Percentiles rank a stretch among this genome's conserved stretches.
Evolutionary conservation across 2,797 vertebrate genomes (phyloP).

Genomic region (Bufotes viridis): DNA sequence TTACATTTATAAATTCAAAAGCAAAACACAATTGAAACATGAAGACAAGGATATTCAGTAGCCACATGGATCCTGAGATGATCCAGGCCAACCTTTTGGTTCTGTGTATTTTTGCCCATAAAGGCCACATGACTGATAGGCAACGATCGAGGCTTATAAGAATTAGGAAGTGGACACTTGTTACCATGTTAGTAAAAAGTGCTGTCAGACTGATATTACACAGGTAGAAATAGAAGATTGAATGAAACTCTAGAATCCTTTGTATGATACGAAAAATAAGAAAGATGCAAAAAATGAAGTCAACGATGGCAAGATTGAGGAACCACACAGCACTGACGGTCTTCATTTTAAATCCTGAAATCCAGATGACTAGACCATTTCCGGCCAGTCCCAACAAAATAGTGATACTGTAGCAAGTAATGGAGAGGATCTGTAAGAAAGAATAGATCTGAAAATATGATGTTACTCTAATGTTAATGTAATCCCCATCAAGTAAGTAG

Average conservation of each 20-base stretch:
- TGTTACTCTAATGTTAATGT: not conserved
- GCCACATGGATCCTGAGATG: constrained; percentile 54
- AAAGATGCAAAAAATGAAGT: constrained; percentile 9
- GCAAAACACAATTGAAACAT: not conserved
- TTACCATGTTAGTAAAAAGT: constrained; percentile 12
- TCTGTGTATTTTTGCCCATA: constrained; percentile 37
- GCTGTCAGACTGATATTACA: not conserved
- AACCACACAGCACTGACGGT: constrained; percentile 47
- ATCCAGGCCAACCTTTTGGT: constrained; percentile 3
- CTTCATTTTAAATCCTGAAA: constrained; percentile 51
- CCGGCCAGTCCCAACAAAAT: constrained; percentile 15
- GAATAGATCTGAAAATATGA: not conserved
- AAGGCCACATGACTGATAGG: constrained; percentile 13
- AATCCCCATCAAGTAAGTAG: not conserved
- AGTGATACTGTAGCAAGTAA: constrained; percentile 3
- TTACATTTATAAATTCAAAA: not conserved
- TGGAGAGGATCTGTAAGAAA: not conserved
- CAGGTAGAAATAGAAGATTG: not conserved
- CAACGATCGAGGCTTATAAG: constrained; percentile 52
- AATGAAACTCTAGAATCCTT: not conserved
- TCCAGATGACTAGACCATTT: constrained; percentile 50
- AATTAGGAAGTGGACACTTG: constrained; percentile 45
- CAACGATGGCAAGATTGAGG: constrained; percentile 25
- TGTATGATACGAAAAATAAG: not conserved
- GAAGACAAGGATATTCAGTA: not conserved